A percentile compares a stretch with the other conserved stretches of the same genome.
Conservation (phyloP, 2,797 vertebrate species). For the Acanthis flammea region DNA sequence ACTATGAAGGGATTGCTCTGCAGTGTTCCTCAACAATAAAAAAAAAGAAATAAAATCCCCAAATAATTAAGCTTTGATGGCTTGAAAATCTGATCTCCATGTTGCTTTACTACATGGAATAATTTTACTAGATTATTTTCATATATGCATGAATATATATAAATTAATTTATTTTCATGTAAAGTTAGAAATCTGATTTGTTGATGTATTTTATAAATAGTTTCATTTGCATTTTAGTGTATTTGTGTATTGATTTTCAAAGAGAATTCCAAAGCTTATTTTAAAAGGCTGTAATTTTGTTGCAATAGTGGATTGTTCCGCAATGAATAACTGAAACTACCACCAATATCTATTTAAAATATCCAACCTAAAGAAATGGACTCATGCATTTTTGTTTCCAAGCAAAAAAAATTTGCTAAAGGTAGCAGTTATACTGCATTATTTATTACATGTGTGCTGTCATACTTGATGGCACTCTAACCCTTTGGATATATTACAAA, state of each 20-base stretch:
- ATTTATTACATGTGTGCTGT: constrained; percentile 61
- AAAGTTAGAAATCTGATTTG: neutral
- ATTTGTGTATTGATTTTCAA: neutral
- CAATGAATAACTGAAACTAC: neutral
- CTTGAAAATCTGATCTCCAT: neutral
- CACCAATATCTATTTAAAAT: neutral
- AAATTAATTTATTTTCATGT: neutral
- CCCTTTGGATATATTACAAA: constrained; percentile 82
- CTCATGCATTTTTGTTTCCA: neutral
- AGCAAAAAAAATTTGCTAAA: constrained; percentile 1
- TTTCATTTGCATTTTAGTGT: neutral
- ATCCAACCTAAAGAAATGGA: neutral
- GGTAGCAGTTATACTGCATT: neutral
- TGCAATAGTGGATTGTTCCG: neutral
- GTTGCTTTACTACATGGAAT: neutral
- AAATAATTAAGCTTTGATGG: neutral
- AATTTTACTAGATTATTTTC: neutral
- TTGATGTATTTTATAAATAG: neutral
- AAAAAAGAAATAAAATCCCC: neutral
- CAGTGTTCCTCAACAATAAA: neutral
- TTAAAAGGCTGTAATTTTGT: neutral
- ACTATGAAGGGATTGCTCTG: neutral
- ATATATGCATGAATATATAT: neutral
- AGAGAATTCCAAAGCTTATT: neutral
- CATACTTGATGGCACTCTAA: constrained; percentile 78